Conservation (phyloP, 2,888 invertebrate species). For the Rhodophaea formosa region DNA sequence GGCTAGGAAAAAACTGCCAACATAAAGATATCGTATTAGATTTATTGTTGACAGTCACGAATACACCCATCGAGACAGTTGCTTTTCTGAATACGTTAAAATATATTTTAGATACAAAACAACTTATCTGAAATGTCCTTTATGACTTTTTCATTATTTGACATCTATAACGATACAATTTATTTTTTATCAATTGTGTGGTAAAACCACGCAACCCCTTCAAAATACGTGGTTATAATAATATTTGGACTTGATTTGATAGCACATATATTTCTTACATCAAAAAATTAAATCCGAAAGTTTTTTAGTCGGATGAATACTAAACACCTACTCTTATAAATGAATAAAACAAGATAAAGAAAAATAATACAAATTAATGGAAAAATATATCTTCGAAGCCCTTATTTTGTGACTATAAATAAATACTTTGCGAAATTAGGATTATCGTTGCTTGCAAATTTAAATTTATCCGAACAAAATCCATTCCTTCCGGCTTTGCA, state of each 20-base stretch:
- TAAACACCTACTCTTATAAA: too few species aligned
- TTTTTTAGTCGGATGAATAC: too few species aligned
- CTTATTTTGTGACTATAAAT: not conserved
- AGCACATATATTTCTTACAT: too few species aligned
- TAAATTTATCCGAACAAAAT: conserved; percentile 2
- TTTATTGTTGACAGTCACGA: conserved; percentile 14
- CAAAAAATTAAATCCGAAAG: too few species aligned
- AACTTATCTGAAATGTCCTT: not conserved
- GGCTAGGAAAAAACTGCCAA: conserved; percentile 6
- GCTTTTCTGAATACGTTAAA: not conserved
- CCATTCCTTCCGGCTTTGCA: not conserved
- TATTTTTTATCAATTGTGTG: too few species aligned
- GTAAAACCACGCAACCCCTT: too few species aligned
- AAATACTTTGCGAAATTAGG: not conserved
- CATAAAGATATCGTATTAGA: conserved; percentile 7
- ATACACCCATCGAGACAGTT: not conserved
- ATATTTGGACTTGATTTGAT: too few species aligned
- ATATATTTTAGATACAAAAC: not conserved
- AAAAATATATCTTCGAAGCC: too few species aligned
- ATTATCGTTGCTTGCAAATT: not conserved
- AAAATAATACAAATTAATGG: too few species aligned
- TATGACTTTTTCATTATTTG: not conserved
- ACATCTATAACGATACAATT: too few species aligned
- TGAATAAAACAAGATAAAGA: too few species aligned
- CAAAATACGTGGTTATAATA: too few species aligned